These are phyloP conservation scores for Rhabdophis nuchalis DNA, from an alignment of 2,797 vertebrate species.

Conservation along the genomic window DNA sequence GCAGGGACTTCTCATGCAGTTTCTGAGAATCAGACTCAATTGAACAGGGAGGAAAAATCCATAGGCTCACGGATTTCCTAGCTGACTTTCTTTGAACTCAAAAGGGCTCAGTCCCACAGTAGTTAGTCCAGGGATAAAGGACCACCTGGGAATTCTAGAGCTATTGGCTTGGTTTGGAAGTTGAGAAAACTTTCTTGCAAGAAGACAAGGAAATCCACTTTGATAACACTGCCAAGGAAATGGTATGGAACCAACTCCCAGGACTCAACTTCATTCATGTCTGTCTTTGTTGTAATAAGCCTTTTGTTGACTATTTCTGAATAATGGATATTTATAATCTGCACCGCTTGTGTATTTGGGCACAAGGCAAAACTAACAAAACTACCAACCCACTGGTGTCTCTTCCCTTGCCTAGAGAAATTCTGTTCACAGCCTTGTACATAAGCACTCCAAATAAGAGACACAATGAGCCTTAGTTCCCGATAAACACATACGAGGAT, in stretches of 20 bases:
- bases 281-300: not conserved
- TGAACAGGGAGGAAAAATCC: rapidly evolving
- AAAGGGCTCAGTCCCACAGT: not conserved
- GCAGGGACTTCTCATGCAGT: not conserved
- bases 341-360: not conserved
- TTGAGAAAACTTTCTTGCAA: not conserved
- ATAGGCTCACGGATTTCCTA: not conserved
- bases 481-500: not conserved
- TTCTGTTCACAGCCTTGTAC: not conserved
- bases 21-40: not conserved
- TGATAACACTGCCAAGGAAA: not conserved
- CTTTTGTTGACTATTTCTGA: not conserved
- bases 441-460: not conserved
- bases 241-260: not conserved
- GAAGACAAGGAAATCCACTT: not conserved
- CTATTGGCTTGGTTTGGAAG: not conserved
- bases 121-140: not conserved
- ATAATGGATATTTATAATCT: not conserved
- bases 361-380: not conserved
- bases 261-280: not conserved
- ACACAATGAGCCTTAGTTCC: not conserved
- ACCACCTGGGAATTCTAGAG: not conserved
- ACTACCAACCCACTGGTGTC: not conserved
- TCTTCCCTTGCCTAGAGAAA: not conserved
- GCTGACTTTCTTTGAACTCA: not conserved